phyloP scores from a whole-genome alignment of 1,140 invertebrate genomes.

The Hermetia illucens region DNA sequence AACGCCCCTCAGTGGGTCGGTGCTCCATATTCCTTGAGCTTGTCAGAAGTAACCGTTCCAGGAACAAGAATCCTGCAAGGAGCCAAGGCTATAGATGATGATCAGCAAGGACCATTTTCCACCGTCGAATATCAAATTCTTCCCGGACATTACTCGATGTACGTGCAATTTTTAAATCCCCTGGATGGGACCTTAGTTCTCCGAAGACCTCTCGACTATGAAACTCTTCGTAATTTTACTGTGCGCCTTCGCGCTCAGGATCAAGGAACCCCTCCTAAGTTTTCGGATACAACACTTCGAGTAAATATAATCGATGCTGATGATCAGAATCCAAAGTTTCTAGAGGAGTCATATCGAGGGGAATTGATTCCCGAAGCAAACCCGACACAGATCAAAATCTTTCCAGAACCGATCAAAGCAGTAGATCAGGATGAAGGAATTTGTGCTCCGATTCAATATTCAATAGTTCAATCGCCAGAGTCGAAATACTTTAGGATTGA shows the following conservation, averaged over 20 bases:
- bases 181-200: conserved; percentile 75
- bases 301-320: conserved; percentile 80
- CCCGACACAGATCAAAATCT: conserved; percentile 32
- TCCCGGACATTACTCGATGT: conserved; percentile 63
- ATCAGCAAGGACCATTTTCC: conserved; percentile 79
- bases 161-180: conserved; percentile 68
- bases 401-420: conserved; percentile 45
- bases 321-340: conserved; percentile 79
- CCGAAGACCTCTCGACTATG: conserved; percentile 69
- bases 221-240: conserved; percentile 65
- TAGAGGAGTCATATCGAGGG: conserved; percentile 60
- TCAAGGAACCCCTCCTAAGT: conserved; percentile 64
- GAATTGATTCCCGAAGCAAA: conserved; percentile 39
- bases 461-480: conserved; percentile 34
- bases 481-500: conserved; percentile 36
- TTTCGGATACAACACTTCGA: conserved; percentile 55
- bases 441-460: conserved; percentile 51
- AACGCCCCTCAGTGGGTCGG: conserved; percentile 74
- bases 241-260: conserved; percentile 69
- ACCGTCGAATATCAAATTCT: conserved; percentile 75
- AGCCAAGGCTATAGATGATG: conserved; percentile 64
- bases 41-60: conserved; percentile 73
- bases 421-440: conserved; percentile 60
- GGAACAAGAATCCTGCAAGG: conserved; percentile 62
- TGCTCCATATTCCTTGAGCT: conserved; percentile 65